Percentiles rank a stretch among this genome's conserved stretches.
Evolutionary conservation across 2,113 vertebrate species (phyloP).

Genomic region (Mugil cephalus): DNA sequence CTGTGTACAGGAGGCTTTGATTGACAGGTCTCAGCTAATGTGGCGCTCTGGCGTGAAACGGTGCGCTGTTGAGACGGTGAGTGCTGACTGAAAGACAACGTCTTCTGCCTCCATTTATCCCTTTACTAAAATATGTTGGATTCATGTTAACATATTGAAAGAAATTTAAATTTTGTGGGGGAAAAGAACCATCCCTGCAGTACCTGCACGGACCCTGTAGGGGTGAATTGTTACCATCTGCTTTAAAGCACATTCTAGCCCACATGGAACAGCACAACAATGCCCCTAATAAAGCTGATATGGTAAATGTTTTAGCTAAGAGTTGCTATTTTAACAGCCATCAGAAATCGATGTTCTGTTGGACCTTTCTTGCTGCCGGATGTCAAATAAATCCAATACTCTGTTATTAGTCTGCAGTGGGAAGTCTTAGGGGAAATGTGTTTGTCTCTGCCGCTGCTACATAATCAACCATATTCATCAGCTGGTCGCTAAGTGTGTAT

Average conservation of each 20-base stretch:
- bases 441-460: not conserved
- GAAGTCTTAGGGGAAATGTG: constrained; percentile 36
- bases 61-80: no score
- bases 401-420: constrained; percentile 8
- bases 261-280: not conserved
- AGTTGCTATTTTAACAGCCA: not conserved
- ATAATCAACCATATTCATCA: not conserved
- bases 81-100: no score
- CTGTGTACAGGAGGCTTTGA: no score
- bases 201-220: no score
- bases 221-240: not conserved
- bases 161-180: no score
- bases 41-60: no score
- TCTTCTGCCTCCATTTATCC: no score
- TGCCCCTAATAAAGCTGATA: not conserved
- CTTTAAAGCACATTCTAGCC: constrained; percentile 9
- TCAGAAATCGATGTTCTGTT: not conserved
- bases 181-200: no score
- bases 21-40: no score
- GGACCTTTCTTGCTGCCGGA: not conserved
- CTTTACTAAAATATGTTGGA: no score
- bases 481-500: not conserved
- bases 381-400: constrained; percentile 11
- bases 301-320: not conserved
- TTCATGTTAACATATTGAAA: no score